Conservation (phyloP, 2,797 vertebrate genomes). For the Sciurus vulgaris region DNA sequence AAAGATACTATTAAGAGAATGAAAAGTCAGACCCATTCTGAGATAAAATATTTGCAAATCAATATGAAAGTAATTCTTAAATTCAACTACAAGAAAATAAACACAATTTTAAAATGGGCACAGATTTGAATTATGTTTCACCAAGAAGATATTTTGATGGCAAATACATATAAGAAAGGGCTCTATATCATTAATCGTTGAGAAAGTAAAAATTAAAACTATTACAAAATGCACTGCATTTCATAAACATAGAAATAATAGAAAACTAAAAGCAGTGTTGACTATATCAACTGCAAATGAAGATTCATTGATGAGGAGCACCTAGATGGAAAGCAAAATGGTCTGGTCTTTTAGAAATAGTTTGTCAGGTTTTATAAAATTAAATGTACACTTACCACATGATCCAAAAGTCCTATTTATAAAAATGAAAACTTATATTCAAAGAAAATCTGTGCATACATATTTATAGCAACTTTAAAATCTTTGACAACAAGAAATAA, state of each 20-base stretch:
- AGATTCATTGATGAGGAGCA: background rate
- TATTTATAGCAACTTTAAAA: slow-evolving; percentile 66
- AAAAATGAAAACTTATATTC: slow-evolving; percentile 58
- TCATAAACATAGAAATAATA: background rate
- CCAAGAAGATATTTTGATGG: background rate
- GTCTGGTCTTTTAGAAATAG: slow-evolving; percentile 22
- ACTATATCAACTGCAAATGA: background rate
- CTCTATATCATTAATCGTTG: background rate
- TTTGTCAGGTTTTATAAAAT: slow-evolving; percentile 23
- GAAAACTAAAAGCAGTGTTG: background rate
- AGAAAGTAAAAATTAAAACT: background rate
- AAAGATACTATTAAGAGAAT: background rate
- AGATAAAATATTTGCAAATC: slow-evolving; percentile 28
- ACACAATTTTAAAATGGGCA: background rate
- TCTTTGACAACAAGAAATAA: slow-evolving; percentile 41
- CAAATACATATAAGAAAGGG: background rate
- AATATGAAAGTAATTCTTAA: slow-evolving; percentile 9
- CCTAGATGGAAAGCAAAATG: background rate
- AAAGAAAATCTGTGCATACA: slow-evolving; percentile 17
- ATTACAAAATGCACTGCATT: background rate
- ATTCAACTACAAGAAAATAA: background rate
- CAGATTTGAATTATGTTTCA: background rate
- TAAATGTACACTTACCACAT: slow-evolving; percentile 55
- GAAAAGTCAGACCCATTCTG: background rate
- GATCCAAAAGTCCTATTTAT: slow-evolving; percentile 39